A percentile compares a stretch with the other conserved stretches of the same genome.
phyloP scores from a whole-genome alignment of 2,888 invertebrate genomes.

The Microctonus hyperodae region DNA sequence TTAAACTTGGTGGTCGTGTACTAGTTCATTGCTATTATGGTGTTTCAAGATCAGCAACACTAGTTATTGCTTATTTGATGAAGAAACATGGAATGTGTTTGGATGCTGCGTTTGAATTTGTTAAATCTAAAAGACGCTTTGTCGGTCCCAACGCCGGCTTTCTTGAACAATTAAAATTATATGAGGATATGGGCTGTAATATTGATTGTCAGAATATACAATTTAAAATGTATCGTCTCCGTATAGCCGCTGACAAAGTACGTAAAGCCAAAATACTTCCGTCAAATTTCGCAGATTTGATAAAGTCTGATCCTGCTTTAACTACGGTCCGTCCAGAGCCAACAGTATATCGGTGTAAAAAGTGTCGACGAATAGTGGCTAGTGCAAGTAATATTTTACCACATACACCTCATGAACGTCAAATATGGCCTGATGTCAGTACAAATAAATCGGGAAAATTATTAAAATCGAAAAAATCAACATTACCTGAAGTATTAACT shows the following conservation, averaged over 20 bases:
- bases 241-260: constrained; percentile 81
- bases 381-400: constrained; percentile 80
- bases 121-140: constrained; percentile 75
- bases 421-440: constrained; percentile 65
- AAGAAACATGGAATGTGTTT: constrained; percentile 79
- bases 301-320: constrained; percentile 82
- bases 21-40: constrained; percentile 94
- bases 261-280: constrained; percentile 86
- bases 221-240: constrained; percentile 77
- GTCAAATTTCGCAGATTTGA: constrained; percentile 76
- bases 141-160: constrained; percentile 85
- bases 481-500: constrained; percentile 26
- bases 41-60: constrained; percentile 87
- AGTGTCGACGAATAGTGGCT: constrained; percentile 84
- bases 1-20: constrained; percentile 71
- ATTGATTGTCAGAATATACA: constrained; percentile 77
- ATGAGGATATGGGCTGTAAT: constrained; percentile 77
- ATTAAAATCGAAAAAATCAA: constrained; percentile 25
- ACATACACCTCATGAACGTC: constrained; percentile 69
- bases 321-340: constrained; percentile 81
- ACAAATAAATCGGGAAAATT: constrained; percentile 51
- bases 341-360: constrained; percentile 82
- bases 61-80: constrained; percentile 89
- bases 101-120: constrained; percentile 74
- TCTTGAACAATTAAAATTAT: constrained; percentile 78